phyloP scores from a whole-genome alignment of 1,140 invertebrate species.

The Drosophila virilis region DNA sequence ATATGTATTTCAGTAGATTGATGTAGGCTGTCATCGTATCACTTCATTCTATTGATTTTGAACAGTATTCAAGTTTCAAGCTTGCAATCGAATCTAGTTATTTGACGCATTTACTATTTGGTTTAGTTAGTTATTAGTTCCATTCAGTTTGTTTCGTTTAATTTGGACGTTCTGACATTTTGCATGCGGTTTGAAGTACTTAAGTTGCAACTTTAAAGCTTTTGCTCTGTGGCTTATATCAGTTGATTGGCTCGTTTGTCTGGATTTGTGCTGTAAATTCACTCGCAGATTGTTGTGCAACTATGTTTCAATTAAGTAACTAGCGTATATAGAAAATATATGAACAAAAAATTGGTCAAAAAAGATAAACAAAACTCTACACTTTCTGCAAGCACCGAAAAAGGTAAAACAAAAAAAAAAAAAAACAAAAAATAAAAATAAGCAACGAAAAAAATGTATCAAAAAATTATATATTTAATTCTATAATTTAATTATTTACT shows the following conservation, averaged over 20 bases:
- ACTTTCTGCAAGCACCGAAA: constrained; percentile 84
- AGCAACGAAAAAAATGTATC: constrained; percentile 41
- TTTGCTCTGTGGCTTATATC: constrained; percentile 23
- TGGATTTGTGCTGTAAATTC: constrained; percentile 39
- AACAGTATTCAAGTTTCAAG: constrained; percentile 15
- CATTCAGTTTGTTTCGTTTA: constrained; percentile 24
- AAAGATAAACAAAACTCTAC: constrained; percentile 78
- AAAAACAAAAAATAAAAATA: constrained; percentile 30
- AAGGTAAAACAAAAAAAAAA: constrained; percentile 70
- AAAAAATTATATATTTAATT: constrained; percentile 23
- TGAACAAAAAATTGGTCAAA: constrained; percentile 54
- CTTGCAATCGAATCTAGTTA: not conserved
- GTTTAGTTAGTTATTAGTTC: not conserved
- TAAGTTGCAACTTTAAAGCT: constrained; percentile 40
- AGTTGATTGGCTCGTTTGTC: constrained; percentile 30
- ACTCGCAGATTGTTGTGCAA: constrained; percentile 64
- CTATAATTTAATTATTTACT: constrained; percentile 17
- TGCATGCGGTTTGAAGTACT: constrained; percentile 49
- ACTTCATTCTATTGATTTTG: constrained; percentile 10
- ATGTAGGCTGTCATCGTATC: not conserved
- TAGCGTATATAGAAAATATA: constrained; percentile 31
- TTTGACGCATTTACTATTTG: not conserved
- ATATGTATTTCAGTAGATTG: not conserved
- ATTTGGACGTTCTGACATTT: constrained; percentile 3
- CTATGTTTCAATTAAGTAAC: constrained; percentile 36